phyloP scores from a whole-genome alignment of 2,113 vertebrate genomes.

The Alligator sinensis region DNA sequence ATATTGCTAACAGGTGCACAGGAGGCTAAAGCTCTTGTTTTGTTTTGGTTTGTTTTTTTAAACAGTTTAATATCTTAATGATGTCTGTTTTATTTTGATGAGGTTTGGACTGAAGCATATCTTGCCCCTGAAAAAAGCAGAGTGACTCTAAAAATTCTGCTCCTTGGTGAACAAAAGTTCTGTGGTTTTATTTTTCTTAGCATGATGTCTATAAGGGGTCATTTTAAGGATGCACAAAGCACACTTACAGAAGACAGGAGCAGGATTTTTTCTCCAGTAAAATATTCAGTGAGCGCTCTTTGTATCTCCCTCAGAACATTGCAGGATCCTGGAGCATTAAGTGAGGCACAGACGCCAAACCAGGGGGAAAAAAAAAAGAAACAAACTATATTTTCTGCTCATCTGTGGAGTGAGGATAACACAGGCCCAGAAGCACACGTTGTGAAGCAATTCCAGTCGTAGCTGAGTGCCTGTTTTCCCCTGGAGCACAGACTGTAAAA shows the following conservation, averaged over 20 bases:
- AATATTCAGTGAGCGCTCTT: slow-evolving; percentile 26
- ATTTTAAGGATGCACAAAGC: slow-evolving; percentile 58
- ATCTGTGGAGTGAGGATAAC: slow-evolving; percentile 79
- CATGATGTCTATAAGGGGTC: slow-evolving; percentile 49
- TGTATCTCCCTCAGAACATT: slow-evolving; percentile 72
- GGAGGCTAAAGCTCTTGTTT: not conserved
- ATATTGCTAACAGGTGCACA: not conserved
- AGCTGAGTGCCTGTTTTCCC: slow-evolving; percentile 82
- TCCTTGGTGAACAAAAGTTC: slow-evolving; percentile 50
- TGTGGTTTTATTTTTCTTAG: slow-evolving; percentile 43
- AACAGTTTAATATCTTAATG: slow-evolving; percentile 58
- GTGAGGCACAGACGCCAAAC: slow-evolving; percentile 69
- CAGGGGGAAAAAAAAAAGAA: slow-evolving; percentile 59
- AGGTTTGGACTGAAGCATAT: slow-evolving; percentile 11
- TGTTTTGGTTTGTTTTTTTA: not conserved
- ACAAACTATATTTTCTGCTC: slow-evolving; percentile 84
- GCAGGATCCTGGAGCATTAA: slow-evolving; percentile 62
- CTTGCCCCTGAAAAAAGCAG: slow-evolving; percentile 31
- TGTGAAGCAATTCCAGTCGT: slow-evolving; percentile 83
- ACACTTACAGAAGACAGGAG: slow-evolving; percentile 23
- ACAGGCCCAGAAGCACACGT: slow-evolving; percentile 68
- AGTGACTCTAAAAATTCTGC: slow-evolving; percentile 58
- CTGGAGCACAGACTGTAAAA: slow-evolving; percentile 79
- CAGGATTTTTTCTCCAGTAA: slow-evolving; percentile 36
- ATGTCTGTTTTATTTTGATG: slow-evolving; percentile 13